These are phyloP conservation scores for Nemapogon koenigi DNA, from an alignment of 2,888 invertebrate genomes.

Conservation along the genomic window DNA sequence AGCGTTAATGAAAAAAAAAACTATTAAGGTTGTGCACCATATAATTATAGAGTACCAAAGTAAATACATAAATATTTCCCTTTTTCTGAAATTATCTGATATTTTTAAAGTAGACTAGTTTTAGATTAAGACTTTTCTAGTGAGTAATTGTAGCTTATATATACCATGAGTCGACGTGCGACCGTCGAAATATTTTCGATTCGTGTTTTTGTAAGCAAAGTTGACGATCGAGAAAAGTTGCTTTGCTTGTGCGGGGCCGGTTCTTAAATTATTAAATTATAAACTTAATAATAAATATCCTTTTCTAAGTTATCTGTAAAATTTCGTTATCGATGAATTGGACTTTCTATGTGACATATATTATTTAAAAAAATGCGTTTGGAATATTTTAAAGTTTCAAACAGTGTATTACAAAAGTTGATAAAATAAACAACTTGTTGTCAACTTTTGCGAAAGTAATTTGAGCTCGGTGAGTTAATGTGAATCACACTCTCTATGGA, in stretches of 20 bases:
- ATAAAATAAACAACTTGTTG: no score
- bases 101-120: slow-evolving; percentile 57
- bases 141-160: slow-evolving; percentile 58
- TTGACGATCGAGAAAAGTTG: slow-evolving; percentile 56
- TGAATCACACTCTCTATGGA: no score
- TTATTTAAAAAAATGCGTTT: no score
- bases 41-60: slow-evolving; percentile 53
- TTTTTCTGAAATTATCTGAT: slow-evolving; percentile 62
- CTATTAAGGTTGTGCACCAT: slow-evolving; percentile 65
- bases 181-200: slow-evolving; percentile 61
- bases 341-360: no score
- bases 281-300: no score
- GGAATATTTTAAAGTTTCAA: no score
- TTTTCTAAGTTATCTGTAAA: no score
- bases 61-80: slow-evolving; percentile 55
- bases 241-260: slow-evolving; percentile 61
- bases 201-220: slow-evolving; percentile 65
- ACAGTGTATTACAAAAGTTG: no score
- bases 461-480: no score
- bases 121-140: slow-evolving; percentile 45
- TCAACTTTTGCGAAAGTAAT: no score
- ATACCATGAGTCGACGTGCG: slow-evolving; percentile 52
- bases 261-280: slow-evolving; percentile 23
- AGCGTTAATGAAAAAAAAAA: slow-evolving; percentile 51
- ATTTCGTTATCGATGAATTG: no score